These are phyloP conservation scores for Xenopus borealis DNA, from an alignment of 2,113 vertebrate species.

Conservation along the genomic window DNA sequence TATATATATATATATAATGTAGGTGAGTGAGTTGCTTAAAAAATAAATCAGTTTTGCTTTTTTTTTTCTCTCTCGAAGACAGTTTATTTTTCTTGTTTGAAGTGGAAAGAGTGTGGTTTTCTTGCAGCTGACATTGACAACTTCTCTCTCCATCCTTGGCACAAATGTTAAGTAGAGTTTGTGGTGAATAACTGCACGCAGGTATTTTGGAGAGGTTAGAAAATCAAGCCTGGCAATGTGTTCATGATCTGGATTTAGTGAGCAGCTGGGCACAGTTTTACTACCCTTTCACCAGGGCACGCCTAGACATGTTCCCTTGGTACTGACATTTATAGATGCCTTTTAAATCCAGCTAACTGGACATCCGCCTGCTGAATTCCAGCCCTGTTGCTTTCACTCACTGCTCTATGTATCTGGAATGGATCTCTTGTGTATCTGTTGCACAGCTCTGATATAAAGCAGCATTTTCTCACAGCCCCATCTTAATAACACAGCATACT, in stretches of 20 bases:
- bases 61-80: constrained; percentile 10
- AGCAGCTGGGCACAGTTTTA: constrained; percentile 1
- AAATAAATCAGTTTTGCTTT: no score
- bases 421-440: constrained; percentile 24
- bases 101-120: constrained; percentile 37
- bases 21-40: no score
- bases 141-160: constrained; percentile 9
- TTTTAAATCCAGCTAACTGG: not conserved
- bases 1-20: no score
- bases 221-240: not conserved
- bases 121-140: constrained; percentile 39
- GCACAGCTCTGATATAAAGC: constrained; percentile 3
- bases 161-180: constrained; percentile 2
- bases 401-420: not conserved
- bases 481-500: no score
- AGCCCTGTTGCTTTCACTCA: constrained; percentile 11
- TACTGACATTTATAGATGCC: not conserved
- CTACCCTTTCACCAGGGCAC: not conserved
- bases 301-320: not conserved
- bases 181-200: constrained; percentile 18
- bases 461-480: no score
- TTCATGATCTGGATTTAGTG: not conserved
- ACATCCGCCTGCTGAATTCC: not conserved
- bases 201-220: constrained; percentile 6
- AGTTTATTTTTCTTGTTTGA: constrained; percentile 32